Evolutionary conservation across 2,888 invertebrate species (phyloP), one percentile per base, ranked within the genome.

Genomic region (Opisthograptis luteolata): DNA sequence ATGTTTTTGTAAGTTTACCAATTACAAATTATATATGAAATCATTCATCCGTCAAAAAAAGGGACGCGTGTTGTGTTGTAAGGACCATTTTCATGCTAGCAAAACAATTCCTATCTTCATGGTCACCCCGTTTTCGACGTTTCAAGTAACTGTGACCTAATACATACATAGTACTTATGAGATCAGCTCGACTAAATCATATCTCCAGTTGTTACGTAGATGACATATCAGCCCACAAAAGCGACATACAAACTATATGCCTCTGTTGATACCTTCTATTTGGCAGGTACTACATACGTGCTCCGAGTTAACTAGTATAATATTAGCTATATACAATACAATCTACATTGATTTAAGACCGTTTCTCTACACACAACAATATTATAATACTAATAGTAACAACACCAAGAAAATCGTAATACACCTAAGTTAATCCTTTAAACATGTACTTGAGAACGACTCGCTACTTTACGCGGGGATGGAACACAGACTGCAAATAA

Each of bases 261-360:
- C 34, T 60, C 62, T 72, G 70, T 66, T 40, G 63, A 64, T 65
- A 69, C 66, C 61, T 47, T 65, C 70, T 74, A 77, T 53, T 64
- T 68, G 64, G 70, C 72, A 73, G 65, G 64, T 76, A 72, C 70
- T 70, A 77, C n/a, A 65, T 61, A 72, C 68, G 69, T 75, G 77
- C 71, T 62, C 66, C 60, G 15, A 66, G 66, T 70, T 68, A 66
- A 74, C 63, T 79, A 77, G 68, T 71, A 72, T 66, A 76, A 73
- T 69, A 44, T 31, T 76, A 75, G 65, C 69, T 83, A 86, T 85
- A 72, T 85, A 87, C 85, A 86, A 68, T 71, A 80, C 67, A 68
- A 70, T 75, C 81, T 83, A 83, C 72, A 73, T 63, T 59, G 62
- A 62, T 60, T 67, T 58, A 66, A 67, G 78, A 82, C 77, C 83